A percentile compares a stretch with the other conserved stretches of the same genome.
These are phyloP conservation scores for Scytalopus superciliaris DNA, from an alignment of 2,113 vertebrate genomes.

Conservation along the genomic window DNA sequence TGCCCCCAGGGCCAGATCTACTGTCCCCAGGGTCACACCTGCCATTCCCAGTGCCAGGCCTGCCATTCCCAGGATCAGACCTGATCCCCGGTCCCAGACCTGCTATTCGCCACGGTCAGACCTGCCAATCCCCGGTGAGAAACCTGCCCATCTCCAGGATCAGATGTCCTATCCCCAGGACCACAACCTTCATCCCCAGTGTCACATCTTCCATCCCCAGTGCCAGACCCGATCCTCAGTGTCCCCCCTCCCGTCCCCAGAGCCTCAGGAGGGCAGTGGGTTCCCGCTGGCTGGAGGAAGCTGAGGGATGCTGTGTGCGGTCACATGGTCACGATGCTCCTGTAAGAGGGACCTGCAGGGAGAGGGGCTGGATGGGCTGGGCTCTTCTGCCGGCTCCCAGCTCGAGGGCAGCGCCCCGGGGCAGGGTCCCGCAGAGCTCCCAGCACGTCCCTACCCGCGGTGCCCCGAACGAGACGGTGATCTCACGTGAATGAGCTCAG, in stretches of 20 bases:
- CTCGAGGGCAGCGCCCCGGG: background rate
- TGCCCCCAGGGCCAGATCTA: background rate
- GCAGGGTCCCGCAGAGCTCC: background rate
- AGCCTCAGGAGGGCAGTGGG: rapidly evolving
- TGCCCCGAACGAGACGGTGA: background rate
- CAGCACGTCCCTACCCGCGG: background rate
- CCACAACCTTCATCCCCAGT: too few relatives aligned
- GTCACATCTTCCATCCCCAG: background rate
- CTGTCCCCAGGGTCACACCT: too few relatives aligned
- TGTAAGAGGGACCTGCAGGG: background rate
- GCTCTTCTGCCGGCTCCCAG: background rate
- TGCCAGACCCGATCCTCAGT: background rate
- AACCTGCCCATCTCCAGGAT: background rate
- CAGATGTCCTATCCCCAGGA: background rate
- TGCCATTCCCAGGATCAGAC: background rate
- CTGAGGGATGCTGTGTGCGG: rapidly evolving
- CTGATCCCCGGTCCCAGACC: rapidly evolving
- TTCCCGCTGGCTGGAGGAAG: background rate
- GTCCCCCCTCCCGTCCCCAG: background rate
- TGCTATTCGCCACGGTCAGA: background rate
- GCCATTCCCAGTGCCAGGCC: too few relatives aligned
- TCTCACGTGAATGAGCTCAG: constrained; percentile 63
- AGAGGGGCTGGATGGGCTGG: rapidly evolving
- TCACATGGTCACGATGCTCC: background rate
- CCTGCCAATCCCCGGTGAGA: background rate